A percentile compares a stretch with the other conserved stretches of the same genome.
Conservation (phyloP, 2,888 invertebrate species). For the Amphipoea lucens region DNA sequence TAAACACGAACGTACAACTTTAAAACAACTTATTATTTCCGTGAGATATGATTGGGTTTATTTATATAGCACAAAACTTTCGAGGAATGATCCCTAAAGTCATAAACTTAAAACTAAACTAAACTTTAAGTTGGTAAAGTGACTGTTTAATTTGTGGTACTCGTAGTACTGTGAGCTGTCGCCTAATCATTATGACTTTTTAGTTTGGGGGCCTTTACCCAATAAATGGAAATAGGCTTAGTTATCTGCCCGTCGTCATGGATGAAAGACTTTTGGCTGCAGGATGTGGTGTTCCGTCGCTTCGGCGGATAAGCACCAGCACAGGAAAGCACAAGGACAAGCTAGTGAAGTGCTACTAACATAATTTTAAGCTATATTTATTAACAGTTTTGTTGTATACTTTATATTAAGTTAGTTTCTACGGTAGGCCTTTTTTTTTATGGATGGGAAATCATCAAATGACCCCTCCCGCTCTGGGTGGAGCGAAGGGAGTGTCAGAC, state of each 20-base stretch:
- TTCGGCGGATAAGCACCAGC: no score
- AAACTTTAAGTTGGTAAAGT: background rate
- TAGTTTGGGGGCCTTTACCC: conserved; percentile 5
- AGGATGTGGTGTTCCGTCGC: background rate
- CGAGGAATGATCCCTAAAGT: conserved; percentile 8
- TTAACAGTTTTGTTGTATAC: no score
- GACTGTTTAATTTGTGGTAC: conserved; percentile 8
- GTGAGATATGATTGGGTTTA: background rate
- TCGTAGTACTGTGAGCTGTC: background rate
- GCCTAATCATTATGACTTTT: conserved; percentile 10
- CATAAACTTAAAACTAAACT: background rate
- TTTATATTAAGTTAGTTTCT: no score
- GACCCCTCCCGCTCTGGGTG: no score
- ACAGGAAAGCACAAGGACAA: no score
- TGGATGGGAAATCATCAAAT: no score
- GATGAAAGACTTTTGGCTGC: background rate
- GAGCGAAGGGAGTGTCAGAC: no score
- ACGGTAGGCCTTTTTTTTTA: no score
- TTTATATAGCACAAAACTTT: conserved; percentile 6
- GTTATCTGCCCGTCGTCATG: background rate
- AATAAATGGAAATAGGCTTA: conserved; percentile 24
- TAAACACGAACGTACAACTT: background rate
- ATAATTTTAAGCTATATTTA: no score
- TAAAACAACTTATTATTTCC: background rate
- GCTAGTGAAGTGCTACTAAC: no score